These are phyloP conservation scores for Lasaia peninsularis DNA, from an alignment of 1,140 invertebrate species.

Conservation along the genomic window DNA sequence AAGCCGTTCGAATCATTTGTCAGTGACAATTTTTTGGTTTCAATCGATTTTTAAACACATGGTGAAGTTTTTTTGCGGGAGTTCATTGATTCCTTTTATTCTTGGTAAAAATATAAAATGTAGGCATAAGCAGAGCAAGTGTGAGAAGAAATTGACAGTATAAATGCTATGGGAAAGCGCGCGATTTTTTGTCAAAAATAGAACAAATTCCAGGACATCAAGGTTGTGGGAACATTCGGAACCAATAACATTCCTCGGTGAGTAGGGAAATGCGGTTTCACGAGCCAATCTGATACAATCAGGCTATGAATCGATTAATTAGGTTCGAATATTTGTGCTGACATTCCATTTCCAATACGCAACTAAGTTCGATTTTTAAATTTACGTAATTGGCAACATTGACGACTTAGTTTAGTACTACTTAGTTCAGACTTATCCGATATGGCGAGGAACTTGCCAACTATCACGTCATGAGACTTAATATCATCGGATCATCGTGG, in stretches of 20 bases:
- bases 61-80: conserved; percentile 42
- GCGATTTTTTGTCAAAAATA: conserved; percentile 53
- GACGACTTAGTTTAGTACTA: neutral
- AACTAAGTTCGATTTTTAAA: conserved; percentile 6
- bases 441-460: too few species aligned
- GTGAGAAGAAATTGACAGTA: neutral
- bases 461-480: too few species aligned
- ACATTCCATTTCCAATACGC: neutral
- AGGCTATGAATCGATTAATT: conserved; percentile 38
- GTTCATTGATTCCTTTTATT: conserved; percentile 3
- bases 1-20: conserved; percentile 73
- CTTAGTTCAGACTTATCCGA: too few species aligned
- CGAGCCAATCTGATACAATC: conserved; percentile 40
- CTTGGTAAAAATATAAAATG: neutral
- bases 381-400: neutral
- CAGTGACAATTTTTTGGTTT: conserved; percentile 74
- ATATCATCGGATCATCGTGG: too few species aligned
- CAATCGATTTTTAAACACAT: conserved; percentile 74
- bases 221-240: conserved; percentile 54
- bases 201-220: conserved; percentile 52
- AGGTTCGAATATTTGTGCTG: conserved; percentile 31
- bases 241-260: conserved; percentile 49
- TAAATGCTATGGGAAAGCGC: conserved; percentile 55
- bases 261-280: conserved; percentile 46
- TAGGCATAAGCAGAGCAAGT: neutral